Conservation (phyloP, 2,797 vertebrate species). For the Centropyge bicolor region DNA sequence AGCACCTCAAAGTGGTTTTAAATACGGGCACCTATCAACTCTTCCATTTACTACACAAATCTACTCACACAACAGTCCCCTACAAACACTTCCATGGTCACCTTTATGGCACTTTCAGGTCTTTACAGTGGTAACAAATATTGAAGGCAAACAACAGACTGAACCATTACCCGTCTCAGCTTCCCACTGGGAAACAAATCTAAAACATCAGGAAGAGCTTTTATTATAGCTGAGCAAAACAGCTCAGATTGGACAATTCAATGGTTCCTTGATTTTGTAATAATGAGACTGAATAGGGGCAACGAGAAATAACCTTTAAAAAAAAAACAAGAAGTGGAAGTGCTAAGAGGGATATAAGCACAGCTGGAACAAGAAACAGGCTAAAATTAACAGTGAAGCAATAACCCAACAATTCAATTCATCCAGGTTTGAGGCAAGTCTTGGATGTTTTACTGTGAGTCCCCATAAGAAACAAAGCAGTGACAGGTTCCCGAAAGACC, state of each 20-base stretch:
- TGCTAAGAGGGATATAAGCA: slow-evolving; percentile 75
- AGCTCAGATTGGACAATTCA: slow-evolving; percentile 37
- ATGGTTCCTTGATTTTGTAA: slow-evolving; percentile 40
- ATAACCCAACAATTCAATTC: slow-evolving; percentile 48
- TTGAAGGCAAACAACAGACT: slow-evolving; percentile 77
- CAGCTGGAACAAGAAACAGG: slow-evolving; percentile 77
- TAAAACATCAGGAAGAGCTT: slow-evolving; percentile 57
- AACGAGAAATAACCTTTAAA: slow-evolving; percentile 48
- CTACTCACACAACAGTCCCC: slow-evolving; percentile 62
- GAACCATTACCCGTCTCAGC: slow-evolving; percentile 72
- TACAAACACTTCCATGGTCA: slow-evolving; percentile 74
- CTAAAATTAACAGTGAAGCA: slow-evolving; percentile 68
- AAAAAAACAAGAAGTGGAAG: slow-evolving; percentile 54
- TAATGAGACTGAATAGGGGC: slow-evolving; percentile 30
- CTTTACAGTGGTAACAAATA: slow-evolving; percentile 80
- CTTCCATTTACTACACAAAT: slow-evolving; percentile 55
- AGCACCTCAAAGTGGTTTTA: slow-evolving; percentile 72
- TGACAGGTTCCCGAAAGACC: slow-evolving; percentile 50
- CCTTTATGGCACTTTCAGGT: slow-evolving; percentile 83
- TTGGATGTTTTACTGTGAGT: slow-evolving; percentile 33
- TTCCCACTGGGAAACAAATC: slow-evolving; percentile 67
- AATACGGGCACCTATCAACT: slow-evolving; percentile 60
- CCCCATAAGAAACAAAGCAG: slow-evolving; percentile 45
- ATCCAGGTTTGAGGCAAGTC: slow-evolving; percentile 49
- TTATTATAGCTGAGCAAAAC: slow-evolving; percentile 25